Evolutionary conservation across 2,113 vertebrate genomes (phyloP), one percentile per base, ranked within the genome.

Genomic region (Serinus canaria): DNA sequence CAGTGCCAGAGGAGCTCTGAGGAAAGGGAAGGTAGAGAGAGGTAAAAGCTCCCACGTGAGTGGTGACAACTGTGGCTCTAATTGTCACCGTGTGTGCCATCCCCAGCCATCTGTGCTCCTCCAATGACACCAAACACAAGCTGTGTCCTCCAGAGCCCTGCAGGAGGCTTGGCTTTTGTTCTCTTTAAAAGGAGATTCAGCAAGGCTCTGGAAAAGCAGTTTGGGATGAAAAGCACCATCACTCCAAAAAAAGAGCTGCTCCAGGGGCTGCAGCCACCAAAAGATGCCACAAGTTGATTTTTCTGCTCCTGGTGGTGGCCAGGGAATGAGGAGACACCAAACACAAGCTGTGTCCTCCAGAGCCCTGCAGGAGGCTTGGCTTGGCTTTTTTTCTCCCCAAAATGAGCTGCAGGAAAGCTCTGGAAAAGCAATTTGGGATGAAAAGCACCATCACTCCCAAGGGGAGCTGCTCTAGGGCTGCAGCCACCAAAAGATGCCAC

Each of bases 31-130:
- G 72, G 87, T 66, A 78, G 89, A 87, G 87, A 52, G 58, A 90
- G 90, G 94, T 84, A n/a, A 84, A 84, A 87, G 83, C 74, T 88
- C 87, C 86, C 68, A 35, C 75, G 44, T 73, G 60, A 30, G 77
- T 6, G 60, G 60, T 67, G 77, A 66, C 85, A 82, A 53, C 72
- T 64, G 60, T 15, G 59, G 80, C 37, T 70, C 62, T 68, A 39
- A 90, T 87, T 89, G 90, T 82, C 89, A 25, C 81, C 13, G 0
- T 13, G 67, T 44, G 77, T 74, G 74, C 87, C 90, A 59, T 95
- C 83, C 83, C n/a, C 72, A 69, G 82, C 92, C 95, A 91, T 93
- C 97, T 96, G 97, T 27, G 91, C 62, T 43, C 27, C 70, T 83
- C 74, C 7, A 23, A 83, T 77, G 1, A 0, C 53, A 1, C 78